Conservation (phyloP, 2,113 vertebrate species). For the Nesogale talazaci region DNA sequence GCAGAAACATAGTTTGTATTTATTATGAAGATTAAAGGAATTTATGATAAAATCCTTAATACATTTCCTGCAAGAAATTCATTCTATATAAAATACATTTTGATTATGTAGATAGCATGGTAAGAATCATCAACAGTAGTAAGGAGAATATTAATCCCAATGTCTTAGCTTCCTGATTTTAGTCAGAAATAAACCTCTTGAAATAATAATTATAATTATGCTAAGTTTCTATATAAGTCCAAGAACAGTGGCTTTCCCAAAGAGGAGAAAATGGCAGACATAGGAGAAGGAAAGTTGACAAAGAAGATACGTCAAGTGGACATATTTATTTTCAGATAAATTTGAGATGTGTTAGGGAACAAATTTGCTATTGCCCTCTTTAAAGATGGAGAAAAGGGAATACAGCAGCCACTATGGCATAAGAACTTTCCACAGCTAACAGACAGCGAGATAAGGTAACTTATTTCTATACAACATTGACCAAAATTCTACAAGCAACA, state of each 20-base stretch:
- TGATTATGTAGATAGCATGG: not conserved
- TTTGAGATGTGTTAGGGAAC: not conserved
- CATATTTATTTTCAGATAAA: not conserved
- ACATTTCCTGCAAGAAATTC: not conserved
- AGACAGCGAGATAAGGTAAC: not conserved
- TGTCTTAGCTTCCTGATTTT: not conserved
- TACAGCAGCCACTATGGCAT: not conserved
- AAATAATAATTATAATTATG: not conserved
- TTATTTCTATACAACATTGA: not conserved
- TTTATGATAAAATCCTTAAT: not conserved
- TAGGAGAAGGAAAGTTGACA: not conserved
- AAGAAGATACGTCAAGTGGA: not conserved
- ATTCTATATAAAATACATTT: not conserved
- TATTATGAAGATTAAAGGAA: not conserved
- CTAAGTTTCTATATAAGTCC: not conserved
- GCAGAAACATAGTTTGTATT: not conserved
- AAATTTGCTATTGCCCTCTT: not conserved
- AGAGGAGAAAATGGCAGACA: not conserved
- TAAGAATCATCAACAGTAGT: not conserved
- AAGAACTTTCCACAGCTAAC: not conserved
- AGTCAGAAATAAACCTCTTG: not conserved
- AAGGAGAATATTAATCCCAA: not conserved
- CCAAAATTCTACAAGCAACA: not conserved
- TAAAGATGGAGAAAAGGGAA: not conserved
- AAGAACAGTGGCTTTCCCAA: not conserved